These are phyloP conservation scores for Cenopis cana DNA, from an alignment of 2,888 invertebrate species.

Conservation along the genomic window DNA sequence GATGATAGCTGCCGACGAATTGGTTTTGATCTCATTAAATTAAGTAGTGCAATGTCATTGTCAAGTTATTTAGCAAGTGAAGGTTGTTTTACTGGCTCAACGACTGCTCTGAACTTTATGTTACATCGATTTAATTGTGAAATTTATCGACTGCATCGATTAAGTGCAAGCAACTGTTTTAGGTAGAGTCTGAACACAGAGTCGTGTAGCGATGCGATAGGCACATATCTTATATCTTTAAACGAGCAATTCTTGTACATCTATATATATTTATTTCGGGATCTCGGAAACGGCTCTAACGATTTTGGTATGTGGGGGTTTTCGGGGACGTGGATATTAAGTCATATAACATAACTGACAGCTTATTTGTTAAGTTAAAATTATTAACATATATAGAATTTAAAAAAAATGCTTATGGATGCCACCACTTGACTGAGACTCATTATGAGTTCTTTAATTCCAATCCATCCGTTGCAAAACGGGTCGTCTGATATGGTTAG, in stretches of 20 bases:
- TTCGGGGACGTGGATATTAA: too few species aligned
- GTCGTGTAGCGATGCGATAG: too few species aligned
- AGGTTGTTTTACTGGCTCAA: slow-evolving; percentile 33
- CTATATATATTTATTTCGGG: too few species aligned
- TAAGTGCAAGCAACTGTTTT: neutral
- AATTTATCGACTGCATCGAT: slow-evolving; percentile 12
- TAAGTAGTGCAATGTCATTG: slow-evolving; percentile 43
- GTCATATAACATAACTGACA: too few species aligned
- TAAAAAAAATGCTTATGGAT: too few species aligned
- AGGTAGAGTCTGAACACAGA: neutral
- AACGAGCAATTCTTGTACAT: too few species aligned
- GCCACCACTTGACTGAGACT: too few species aligned
- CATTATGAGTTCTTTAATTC: neutral
- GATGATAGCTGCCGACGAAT: slow-evolving; percentile 20
- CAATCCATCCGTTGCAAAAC: neutral
- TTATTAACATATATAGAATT: too few species aligned
- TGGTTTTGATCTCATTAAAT: slow-evolving; percentile 39
- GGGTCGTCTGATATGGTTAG: slow-evolving; percentile 5
- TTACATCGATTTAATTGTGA: slow-evolving; percentile 8
- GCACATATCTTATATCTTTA: too few species aligned
- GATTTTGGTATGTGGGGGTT: too few species aligned
- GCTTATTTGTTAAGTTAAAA: too few species aligned
- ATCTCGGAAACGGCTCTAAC: too few species aligned
- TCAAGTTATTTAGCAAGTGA: slow-evolving; percentile 39
- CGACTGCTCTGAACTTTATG: slow-evolving; percentile 4